These are phyloP conservation scores for Leucoma salicis DNA, from an alignment of 2,888 invertebrate genomes.

Conservation along the genomic window DNA sequence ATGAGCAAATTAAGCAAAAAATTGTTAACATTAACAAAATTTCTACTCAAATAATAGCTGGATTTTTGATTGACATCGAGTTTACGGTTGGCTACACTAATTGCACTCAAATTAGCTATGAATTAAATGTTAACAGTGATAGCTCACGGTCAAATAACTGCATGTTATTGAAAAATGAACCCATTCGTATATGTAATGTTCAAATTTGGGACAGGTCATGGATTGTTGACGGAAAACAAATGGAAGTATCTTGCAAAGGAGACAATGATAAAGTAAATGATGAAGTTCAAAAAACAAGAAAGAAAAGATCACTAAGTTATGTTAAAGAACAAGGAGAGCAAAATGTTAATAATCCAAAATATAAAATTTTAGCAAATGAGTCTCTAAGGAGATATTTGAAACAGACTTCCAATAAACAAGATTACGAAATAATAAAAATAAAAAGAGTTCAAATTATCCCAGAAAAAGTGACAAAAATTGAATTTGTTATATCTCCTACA, in stretches of 20 bases:
- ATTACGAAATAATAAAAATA: too few species aligned
- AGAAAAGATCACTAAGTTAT: constrained; percentile 6
- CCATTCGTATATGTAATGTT: constrained; percentile 49
- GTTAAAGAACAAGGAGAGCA: constrained; percentile 3
- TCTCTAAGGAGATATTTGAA: constrained; percentile 45
- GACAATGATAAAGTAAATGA: constrained; percentile 24
- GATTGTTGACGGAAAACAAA: constrained; percentile 70
- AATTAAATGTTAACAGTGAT: too few species aligned
- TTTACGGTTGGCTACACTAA: constrained; percentile 81
- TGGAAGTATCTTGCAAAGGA: constrained; percentile 59
- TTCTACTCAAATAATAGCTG: constrained; percentile 77
- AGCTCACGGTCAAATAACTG: constrained; percentile 41
- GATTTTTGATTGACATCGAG: constrained; percentile 80
- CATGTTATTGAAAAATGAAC: constrained; percentile 47
- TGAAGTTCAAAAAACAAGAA: constrained; percentile 2
- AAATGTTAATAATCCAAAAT: constrained; percentile 30
- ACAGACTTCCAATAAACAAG: too few species aligned
- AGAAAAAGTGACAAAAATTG: constrained; percentile 74
- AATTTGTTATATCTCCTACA: constrained; percentile 74
- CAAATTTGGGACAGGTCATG: constrained; percentile 82
- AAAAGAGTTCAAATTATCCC: constrained; percentile 70
- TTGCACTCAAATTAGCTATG: too few species aligned
- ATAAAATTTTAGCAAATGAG: constrained; percentile 38
- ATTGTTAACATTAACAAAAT: constrained; percentile 67
- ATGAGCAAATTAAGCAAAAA: constrained; percentile 53